A percentile compares a stretch with the other conserved stretches of the same genome.
Evolutionary conservation across 2,888 invertebrate species (phyloP).

Genomic region (Theretra japonica): DNA sequence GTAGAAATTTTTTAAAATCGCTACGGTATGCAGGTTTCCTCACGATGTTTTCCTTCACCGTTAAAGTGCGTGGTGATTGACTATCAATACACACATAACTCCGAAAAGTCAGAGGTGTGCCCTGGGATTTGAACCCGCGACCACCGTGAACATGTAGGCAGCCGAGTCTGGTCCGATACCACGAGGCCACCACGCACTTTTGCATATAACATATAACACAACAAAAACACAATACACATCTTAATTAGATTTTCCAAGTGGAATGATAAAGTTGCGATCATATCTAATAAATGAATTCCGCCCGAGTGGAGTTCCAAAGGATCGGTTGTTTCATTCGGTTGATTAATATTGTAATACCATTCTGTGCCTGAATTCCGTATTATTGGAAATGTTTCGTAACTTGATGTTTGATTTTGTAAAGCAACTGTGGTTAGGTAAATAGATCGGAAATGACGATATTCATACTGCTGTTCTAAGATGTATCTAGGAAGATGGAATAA

Average conservation of each 20-base stretch:
- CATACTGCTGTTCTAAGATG: background rate
- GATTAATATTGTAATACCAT: slow-evolving; percentile 20
- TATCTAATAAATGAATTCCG: slow-evolving; percentile 5
- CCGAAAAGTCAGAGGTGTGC: too few species aligned
- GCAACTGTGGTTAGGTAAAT: background rate
- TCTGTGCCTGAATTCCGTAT: slow-evolving; percentile 8
- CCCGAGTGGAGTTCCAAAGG: background rate
- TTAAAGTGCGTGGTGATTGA: too few species aligned
- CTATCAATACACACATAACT: too few species aligned
- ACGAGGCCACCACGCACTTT: too few species aligned
- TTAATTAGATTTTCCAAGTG: background rate
- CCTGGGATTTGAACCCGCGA: too few species aligned
- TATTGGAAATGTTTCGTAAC: slow-evolving; percentile 23
- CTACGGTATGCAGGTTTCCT: too few species aligned
- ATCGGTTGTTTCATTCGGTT: slow-evolving; percentile 16
- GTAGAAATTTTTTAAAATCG: too few species aligned
- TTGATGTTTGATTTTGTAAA: background rate
- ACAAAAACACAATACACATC: background rate
- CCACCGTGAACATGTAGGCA: too few species aligned
- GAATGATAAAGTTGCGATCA: slow-evolving; percentile 5
- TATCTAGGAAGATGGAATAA: too few species aligned
- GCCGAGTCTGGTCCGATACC: too few species aligned
- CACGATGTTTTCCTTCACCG: too few species aligned
- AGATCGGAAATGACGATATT: background rate
- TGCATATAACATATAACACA: too few species aligned